Conservation (phyloP, 2,888 invertebrate genomes). For the Erynnis tages region DNA sequence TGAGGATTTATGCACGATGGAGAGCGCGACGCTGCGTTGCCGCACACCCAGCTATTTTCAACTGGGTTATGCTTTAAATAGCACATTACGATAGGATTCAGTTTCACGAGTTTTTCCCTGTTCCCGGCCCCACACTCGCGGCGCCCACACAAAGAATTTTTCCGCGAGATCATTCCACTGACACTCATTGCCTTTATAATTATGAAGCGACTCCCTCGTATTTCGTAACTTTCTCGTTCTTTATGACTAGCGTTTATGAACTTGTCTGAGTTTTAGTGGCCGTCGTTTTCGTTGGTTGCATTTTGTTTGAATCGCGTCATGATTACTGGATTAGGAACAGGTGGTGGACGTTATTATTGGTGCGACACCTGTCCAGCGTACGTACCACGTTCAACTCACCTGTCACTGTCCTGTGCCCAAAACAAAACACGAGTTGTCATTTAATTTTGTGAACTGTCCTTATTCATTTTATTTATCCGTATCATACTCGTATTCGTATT, state of each 20-base stretch:
- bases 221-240: slow-evolving; percentile 28
- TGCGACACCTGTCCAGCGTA: slow-evolving; percentile 43
- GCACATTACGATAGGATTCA: slow-evolving; percentile 80
- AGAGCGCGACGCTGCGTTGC: slow-evolving; percentile 76
- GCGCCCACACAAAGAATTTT: slow-evolving; percentile 68
- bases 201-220: slow-evolving; percentile 27
- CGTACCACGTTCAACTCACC: slow-evolving; percentile 38
- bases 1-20: slow-evolving; percentile 75
- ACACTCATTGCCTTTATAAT: slow-evolving; percentile 48
- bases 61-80: slow-evolving; percentile 80
- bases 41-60: slow-evolving; percentile 77
- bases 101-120: slow-evolving; percentile 80
- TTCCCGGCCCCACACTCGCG: slow-evolving; percentile 60
- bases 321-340: slow-evolving; percentile 18
- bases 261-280: slow-evolving; percentile 30
- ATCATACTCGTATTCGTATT: too few species aligned
- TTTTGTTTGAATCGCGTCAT: slow-evolving; percentile 19
- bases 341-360: slow-evolving; percentile 38
- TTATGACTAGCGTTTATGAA: slow-evolving; percentile 28
- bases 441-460: slow-evolving; percentile 24
- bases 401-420: slow-evolving; percentile 39
- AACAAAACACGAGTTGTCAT: slow-evolving; percentile 27
- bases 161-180: slow-evolving; percentile 55
- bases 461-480: neutral
- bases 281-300: slow-evolving; percentile 33